phyloP scores from a whole-genome alignment of 1,140 invertebrate species.

The Leptestheria dahalacensis region DNA sequence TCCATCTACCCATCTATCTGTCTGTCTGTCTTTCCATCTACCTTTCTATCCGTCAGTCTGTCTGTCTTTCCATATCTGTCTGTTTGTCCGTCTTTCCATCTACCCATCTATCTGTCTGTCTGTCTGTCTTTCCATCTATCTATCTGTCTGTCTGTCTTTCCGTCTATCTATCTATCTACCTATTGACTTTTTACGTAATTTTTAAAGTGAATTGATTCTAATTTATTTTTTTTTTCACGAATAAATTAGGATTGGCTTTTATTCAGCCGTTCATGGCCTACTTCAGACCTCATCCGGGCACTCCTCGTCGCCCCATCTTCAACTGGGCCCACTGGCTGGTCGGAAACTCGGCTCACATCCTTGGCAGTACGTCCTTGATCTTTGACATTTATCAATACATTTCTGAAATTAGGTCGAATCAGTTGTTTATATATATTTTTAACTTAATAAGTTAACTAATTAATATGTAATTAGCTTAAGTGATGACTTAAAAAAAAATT shows the following conservation, averaged over 20 bases:
- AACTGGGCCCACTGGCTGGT: slow-evolving; percentile 91
- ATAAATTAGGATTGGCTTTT: slow-evolving; percentile 53
- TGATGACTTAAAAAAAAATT: slow-evolving; percentile 15
- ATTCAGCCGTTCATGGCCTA: slow-evolving; percentile 71
- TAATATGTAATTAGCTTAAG: no score
- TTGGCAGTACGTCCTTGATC: slow-evolving; percentile 53
- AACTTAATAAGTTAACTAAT: not conserved
- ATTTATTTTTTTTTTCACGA: not conserved
- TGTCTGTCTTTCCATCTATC: no score
- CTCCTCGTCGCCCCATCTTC: slow-evolving; percentile 63
- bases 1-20: no score
- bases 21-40: no score
- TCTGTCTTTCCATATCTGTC: no score
- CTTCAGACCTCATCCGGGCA: slow-evolving; percentile 69
- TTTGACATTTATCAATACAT: slow-evolving; percentile 19
- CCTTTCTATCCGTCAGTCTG: no score
- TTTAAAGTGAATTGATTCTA: no score
- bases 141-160: no score
- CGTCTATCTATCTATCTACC: no score
- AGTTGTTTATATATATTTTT: slow-evolving; percentile 3
- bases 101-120: no score
- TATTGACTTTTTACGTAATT: no score
- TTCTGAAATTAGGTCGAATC: not conserved
- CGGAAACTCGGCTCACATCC: slow-evolving; percentile 80
- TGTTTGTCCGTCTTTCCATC: no score